Evolutionary conservation across 2,888 invertebrate genomes (phyloP).

Genomic region (Drosophila fungiperda): DNA sequence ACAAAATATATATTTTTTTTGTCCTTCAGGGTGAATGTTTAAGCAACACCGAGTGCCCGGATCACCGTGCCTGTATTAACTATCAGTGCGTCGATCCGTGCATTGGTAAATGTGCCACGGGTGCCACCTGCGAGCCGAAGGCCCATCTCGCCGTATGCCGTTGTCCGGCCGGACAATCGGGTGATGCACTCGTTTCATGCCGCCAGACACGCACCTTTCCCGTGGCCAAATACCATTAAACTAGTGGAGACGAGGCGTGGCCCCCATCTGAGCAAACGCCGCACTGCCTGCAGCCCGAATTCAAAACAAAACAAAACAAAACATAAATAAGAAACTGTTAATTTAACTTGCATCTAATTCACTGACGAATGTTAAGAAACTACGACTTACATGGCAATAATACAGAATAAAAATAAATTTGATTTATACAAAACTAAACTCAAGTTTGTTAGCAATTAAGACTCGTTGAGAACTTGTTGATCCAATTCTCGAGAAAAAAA

Average conservation of each 20-base stretch:
- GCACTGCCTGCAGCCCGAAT: slow-evolving; percentile 69
- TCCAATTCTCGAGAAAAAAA: background rate
- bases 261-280: slow-evolving; percentile 43
- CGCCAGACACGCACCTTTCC: slow-evolving; percentile 85
- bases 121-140: slow-evolving; percentile 91
- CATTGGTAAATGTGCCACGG: slow-evolving; percentile 91
- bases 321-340: slow-evolving; percentile 7
- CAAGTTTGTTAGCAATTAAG: background rate
- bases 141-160: slow-evolving; percentile 93
- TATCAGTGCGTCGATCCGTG: slow-evolving; percentile 91
- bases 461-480: background rate
- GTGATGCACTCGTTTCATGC: slow-evolving; percentile 88
- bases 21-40: slow-evolving; percentile 90
- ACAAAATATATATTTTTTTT: background rate
- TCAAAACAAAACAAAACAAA: slow-evolving; percentile 7
- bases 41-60: slow-evolving; percentile 90
- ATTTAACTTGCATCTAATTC: slow-evolving; percentile 40
- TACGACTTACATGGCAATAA: slow-evolving; percentile 36
- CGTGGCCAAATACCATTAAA: slow-evolving; percentile 83
- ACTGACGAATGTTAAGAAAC: slow-evolving; percentile 20
- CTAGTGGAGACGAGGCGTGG: background rate
- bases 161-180: slow-evolving; percentile 89
- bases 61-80: slow-evolving; percentile 91
- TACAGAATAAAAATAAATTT: slow-evolving; percentile 14
- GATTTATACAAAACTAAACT: background rate